Evolutionary conservation across 2,113 vertebrate genomes (phyloP).

Genomic region (Coptodon bakossiorum): DNA sequence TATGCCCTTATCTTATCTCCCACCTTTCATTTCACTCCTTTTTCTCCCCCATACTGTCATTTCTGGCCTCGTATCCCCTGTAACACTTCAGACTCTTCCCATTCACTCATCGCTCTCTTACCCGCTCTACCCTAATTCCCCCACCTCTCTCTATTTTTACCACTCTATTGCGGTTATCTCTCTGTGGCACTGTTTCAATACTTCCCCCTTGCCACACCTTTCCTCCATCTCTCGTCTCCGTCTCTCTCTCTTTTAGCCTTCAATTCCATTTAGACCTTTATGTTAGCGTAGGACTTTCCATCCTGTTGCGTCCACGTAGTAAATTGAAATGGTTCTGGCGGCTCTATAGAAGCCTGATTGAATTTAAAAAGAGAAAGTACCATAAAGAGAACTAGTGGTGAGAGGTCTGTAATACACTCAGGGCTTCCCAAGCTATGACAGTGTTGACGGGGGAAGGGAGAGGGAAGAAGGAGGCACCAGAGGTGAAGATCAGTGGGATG

Average conservation of each 20-base stretch:
- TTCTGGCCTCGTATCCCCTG: constrained; percentile 17
- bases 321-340: constrained; percentile 65
- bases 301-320: constrained; percentile 53
- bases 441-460: constrained; percentile 10
- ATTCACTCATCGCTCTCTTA: constrained; percentile 24
- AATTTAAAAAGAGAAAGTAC: constrained; percentile 62
- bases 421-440: constrained; percentile 47
- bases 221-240: constrained; percentile 6
- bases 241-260: background rate
- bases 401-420: constrained; percentile 50
- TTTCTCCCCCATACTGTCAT: constrained; percentile 1
- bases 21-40: constrained; percentile 4
- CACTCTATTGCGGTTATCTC: constrained; percentile 44
- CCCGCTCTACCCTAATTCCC: constrained; percentile 21
- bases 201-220: background rate
- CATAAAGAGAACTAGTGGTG: constrained; percentile 59
- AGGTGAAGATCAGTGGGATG: background rate
- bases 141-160: constrained; percentile 48
- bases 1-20: constrained; percentile 15
- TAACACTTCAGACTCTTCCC: constrained; percentile 31
- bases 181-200: constrained; percentile 26
- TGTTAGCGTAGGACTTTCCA: constrained; percentile 48
- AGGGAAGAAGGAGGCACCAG: background rate
- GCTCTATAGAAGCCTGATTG: constrained; percentile 57
- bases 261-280: constrained; percentile 50